Evolutionary conservation across 2,888 invertebrate genomes (phyloP).

Genomic region (Lepas anatifera): DNA sequence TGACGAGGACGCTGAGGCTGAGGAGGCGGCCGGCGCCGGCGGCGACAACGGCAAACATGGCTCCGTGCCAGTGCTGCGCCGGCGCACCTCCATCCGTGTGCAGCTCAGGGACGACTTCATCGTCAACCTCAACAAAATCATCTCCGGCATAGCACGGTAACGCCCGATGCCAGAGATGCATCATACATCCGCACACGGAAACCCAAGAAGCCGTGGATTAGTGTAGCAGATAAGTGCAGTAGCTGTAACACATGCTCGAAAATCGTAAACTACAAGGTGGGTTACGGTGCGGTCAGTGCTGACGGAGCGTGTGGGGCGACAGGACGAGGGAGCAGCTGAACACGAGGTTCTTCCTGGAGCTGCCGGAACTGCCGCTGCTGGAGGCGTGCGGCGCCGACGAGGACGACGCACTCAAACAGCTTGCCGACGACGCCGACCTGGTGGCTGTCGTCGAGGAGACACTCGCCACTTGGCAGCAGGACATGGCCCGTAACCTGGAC

Average conservation of each 20-base stretch:
- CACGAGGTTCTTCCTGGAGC: constrained; percentile 54
- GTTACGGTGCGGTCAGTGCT: no score
- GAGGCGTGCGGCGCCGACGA: constrained; percentile 29
- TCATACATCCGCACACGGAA: no score
- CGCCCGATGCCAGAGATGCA: no score
- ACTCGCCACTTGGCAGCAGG: constrained; percentile 51
- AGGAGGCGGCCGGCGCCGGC: not conserved
- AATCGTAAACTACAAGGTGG: no score
- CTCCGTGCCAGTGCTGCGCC: not conserved
- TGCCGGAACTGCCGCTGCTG: constrained; percentile 47
- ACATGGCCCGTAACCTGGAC: constrained; percentile 45
- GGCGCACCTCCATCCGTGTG: not conserved
- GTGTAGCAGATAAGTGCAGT: no score
- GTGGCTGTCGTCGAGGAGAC: constrained; percentile 46
- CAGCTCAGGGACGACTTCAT: constrained; percentile 40
- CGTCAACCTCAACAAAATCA: constrained; percentile 41
- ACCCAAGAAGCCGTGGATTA: no score
- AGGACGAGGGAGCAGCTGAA: constrained; percentile 64
- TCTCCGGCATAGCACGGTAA: constrained; percentile 40
- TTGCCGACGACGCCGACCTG: constrained; percentile 40
- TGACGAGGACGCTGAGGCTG: not conserved
- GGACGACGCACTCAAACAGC: constrained; percentile 34
- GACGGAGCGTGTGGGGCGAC: constrained; percentile 18
- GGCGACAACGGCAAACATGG: not conserved
- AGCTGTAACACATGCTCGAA: no score